phyloP scores from a whole-genome alignment of 2,888 invertebrate genomes.

The Nephrotoma flavescens region DNA sequence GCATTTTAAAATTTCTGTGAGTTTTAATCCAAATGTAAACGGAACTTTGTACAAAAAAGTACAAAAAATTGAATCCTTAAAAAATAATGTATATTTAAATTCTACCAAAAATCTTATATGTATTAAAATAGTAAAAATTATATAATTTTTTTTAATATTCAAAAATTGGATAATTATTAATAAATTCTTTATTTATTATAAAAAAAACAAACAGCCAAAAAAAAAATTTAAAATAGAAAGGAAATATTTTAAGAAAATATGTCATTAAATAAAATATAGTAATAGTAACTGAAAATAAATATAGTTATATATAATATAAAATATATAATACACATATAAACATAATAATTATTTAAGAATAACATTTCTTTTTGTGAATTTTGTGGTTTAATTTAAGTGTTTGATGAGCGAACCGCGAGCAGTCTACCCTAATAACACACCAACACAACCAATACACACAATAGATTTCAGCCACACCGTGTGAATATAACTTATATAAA shows the following conservation, averaged over 20 bases:
- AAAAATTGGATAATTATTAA: background rate
- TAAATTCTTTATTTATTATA: background rate
- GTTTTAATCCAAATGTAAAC: background rate
- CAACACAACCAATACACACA: background rate
- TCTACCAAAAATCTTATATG: background rate
- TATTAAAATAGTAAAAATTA: background rate
- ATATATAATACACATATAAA: background rate
- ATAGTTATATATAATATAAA: background rate
- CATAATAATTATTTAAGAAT: background rate
- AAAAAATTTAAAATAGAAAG: background rate
- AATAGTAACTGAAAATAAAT: background rate
- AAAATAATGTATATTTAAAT: background rate
- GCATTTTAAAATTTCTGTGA: background rate
- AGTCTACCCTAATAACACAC: background rate
- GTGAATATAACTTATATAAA: background rate
- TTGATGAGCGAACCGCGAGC: background rate
- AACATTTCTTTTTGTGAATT: background rate
- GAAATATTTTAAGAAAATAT: background rate
- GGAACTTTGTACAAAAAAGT: background rate
- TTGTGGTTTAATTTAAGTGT: background rate
- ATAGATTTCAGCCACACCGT: background rate
- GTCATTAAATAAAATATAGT: background rate
- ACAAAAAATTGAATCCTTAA: background rate
- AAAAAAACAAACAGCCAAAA: background rate
- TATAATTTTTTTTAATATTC: background rate